Base-by-base conservation (phyloP, 37 sponge, comb jelly and placozoan genomes). In the Mnemiopsis leidyi region DNA sequence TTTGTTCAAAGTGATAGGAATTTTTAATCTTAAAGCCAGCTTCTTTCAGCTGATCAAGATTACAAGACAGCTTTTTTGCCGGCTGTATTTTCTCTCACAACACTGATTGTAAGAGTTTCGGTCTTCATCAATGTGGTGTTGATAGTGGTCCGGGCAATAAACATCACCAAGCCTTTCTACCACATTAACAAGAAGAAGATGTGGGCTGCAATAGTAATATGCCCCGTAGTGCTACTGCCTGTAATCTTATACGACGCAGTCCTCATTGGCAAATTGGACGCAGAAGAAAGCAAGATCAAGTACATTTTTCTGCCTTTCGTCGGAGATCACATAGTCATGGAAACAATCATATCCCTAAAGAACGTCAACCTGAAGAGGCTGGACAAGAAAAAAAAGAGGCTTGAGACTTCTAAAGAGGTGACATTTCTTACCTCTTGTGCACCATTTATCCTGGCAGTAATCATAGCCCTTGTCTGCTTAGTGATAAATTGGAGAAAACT, bases 151-250 rank as follows among this genome's bases (percentile, higher is more conserved):
- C 79, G 79, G 36, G 33, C 79, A 28, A 77, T 77, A 1, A 77
- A 77, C 36, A 77, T 77, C 30, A 77, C 79, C 34, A 33, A 32
- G 18, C 79, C 79, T 26, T 77, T 77, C 79, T 77, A 77, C 35
- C 34, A 77, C 1, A 36, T 77, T 1, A 77, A 34, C 79, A 77
- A 33, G 33, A 28, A 32, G 36, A 32, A 28, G 36, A 28, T 77
- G 32, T 77, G 26, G 32, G 33, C 33, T 20, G 21, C 79, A 31
- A 31, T 34, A 33, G 2, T 77, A 1, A 13, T 77, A 1, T 26
- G 26, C 32, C 20, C 32, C 1, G 18, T 77, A 26, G 32, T 77
- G 5, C 79, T 77, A 0, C 79, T 77, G 20, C 79, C 79, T 16
- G 18, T 77, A 21, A 77, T 32, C 1, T 1, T 77, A 1, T 77